Conservation (phyloP, 2,888 invertebrate genomes). For the Leptinotarsa tumamoca region DNA sequence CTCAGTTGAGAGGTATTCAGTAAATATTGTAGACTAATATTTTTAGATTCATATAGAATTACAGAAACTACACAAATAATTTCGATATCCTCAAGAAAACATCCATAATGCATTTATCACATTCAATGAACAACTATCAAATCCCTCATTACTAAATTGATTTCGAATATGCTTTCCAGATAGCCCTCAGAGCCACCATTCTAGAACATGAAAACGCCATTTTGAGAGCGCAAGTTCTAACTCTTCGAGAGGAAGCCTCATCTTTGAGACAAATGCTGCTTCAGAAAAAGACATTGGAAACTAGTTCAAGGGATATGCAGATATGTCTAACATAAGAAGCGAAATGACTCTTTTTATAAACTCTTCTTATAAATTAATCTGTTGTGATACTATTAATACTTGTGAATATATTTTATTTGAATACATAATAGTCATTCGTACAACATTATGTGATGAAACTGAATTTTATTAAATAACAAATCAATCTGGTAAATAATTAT, state of each 20-base stretch:
- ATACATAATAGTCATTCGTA: neutral
- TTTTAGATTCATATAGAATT: too few relatives aligned
- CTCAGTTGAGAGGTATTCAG: too few relatives aligned
- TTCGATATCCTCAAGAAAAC: too few relatives aligned
- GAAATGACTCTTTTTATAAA: neutral
- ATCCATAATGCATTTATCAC: too few relatives aligned
- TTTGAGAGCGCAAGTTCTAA: slow-evolving; percentile 83
- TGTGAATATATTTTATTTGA: slow-evolving; percentile 31
- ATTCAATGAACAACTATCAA: too few relatives aligned
- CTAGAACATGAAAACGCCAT: slow-evolving; percentile 91
- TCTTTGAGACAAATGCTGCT: slow-evolving; percentile 77
- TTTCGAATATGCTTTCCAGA: slow-evolving; percentile 66
- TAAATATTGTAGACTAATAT: too few relatives aligned
- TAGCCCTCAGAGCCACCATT: slow-evolving; percentile 85
- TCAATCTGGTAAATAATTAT: too few relatives aligned
- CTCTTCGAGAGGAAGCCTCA: slow-evolving; percentile 83
- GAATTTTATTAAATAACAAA: too few relatives aligned
- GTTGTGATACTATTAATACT: slow-evolving; percentile 33
- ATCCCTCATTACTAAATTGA: neutral
- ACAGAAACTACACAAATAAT: too few relatives aligned
- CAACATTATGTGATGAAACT: too few relatives aligned
- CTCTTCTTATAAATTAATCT: slow-evolving; percentile 6
- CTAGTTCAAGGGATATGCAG: slow-evolving; percentile 45
- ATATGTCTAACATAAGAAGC: slow-evolving; percentile 39
- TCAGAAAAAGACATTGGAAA: slow-evolving; percentile 62